Evolutionary conservation across 1,140 invertebrate genomes (phyloP).

Genomic region (Polypedilum pembai): DNA sequence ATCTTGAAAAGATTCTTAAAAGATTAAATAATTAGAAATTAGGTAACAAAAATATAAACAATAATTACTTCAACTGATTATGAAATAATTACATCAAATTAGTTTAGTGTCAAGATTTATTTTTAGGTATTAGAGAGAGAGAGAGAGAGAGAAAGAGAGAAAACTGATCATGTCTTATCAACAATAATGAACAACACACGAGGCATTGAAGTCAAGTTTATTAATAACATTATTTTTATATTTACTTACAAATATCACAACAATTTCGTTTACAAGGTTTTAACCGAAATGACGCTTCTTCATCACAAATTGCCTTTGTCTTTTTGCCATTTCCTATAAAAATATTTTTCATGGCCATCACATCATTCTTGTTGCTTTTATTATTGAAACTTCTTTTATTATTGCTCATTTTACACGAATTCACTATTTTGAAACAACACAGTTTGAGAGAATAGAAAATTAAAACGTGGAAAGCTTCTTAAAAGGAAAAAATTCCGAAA

Average conservation of each 20-base stretch:
- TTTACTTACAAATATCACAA: constrained; percentile 13
- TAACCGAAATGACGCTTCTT: not conserved
- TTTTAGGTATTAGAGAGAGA: no score
- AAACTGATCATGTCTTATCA: no score
- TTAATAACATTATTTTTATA: not conserved
- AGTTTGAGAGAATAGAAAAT: not conserved
- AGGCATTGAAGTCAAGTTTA: no score
- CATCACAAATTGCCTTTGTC: not conserved
- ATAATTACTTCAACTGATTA: no score
- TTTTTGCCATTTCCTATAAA: not conserved
- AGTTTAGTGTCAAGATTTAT: no score
- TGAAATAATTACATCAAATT: no score
- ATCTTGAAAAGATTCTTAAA: no score
- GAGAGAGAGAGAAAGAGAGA: no score
- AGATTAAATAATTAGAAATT: no score
- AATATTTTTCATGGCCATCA: not conserved
- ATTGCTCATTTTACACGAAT: not conserved
- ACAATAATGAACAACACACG: no score
- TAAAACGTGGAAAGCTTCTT: not conserved
- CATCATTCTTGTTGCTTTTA: not conserved
- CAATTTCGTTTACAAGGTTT: not conserved
- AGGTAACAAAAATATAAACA: no score
- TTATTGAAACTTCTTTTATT: not conserved
- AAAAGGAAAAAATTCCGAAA: not conserved
- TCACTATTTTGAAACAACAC: not conserved